Conservation (phyloP, 2,888 invertebrate genomes). For the Palloptera scutellata region DNA sequence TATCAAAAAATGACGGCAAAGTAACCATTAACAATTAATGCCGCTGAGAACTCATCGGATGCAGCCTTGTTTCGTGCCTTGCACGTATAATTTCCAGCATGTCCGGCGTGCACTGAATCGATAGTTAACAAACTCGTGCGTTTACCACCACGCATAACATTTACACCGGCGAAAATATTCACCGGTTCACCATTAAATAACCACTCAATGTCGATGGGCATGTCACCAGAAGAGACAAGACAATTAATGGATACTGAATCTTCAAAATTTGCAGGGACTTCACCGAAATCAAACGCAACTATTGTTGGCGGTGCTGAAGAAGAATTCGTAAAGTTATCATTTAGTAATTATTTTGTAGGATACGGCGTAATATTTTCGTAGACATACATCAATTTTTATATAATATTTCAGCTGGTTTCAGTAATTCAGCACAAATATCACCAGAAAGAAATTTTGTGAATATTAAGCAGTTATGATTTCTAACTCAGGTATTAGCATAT, state of each 20-base stretch:
- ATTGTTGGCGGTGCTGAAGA: constrained; percentile 78
- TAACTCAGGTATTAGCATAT: neutral
- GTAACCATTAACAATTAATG: constrained; percentile 61
- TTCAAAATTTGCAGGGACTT: constrained; percentile 74
- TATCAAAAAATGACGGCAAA: neutral
- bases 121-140: constrained; percentile 72
- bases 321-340: constrained; percentile 5
- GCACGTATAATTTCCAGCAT: constrained; percentile 73
- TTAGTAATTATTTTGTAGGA: neutral
- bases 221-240: constrained; percentile 74
- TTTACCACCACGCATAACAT: constrained; percentile 64
- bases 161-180: constrained; percentile 53
- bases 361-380: constrained; percentile 9
- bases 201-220: constrained; percentile 76
- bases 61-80: constrained; percentile 71
- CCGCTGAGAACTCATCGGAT: constrained; percentile 64
- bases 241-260: constrained; percentile 77
- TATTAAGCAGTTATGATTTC: constrained; percentile 14
- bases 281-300: constrained; percentile 79
- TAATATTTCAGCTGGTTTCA: neutral
- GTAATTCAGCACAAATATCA: neutral
- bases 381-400: neutral
- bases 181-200: constrained; percentile 60
- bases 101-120: constrained; percentile 71
- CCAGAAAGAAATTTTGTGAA: neutral